phyloP scores from a whole-genome alignment of 2,888 invertebrate species.

The Glyphotaelius pellucidus region DNA sequence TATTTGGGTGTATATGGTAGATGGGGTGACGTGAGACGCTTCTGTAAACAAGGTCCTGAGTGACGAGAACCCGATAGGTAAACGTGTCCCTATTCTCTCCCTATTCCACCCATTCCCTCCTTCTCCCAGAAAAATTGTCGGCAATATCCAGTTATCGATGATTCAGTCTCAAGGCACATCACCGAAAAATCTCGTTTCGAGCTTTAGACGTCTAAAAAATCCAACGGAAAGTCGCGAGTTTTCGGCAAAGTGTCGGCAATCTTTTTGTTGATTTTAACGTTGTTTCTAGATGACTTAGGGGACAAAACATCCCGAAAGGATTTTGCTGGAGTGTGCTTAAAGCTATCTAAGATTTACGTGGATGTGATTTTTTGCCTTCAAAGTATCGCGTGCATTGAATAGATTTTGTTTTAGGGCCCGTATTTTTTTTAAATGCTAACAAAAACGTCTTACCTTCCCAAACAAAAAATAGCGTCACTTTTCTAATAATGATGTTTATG shows the following conservation, averaged over 20 bases:
- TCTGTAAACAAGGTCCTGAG: constrained; percentile 52
- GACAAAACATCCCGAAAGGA: not conserved
- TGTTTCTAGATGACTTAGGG: constrained; percentile 13
- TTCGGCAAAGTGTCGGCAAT: not conserved
- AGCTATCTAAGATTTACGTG: not conserved
- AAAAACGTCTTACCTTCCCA: no score
- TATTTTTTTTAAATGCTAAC: not conserved
- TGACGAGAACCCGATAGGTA: constrained; percentile 60
- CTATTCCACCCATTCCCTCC: no score
- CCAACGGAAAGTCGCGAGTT: not conserved
- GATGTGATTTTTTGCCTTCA: constrained; percentile 3
- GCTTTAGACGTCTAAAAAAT: not conserved
- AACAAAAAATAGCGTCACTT: not conserved
- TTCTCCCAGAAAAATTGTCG: constrained; percentile 11
- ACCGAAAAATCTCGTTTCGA: not conserved
- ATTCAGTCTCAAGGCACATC: not conserved
- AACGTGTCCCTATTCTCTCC: constrained; percentile 53
- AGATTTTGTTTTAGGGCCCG: not conserved
- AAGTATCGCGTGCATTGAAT: not conserved
- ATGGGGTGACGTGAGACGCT: constrained; percentile 52
- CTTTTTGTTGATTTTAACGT: not conserved
- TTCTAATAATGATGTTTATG: no score
- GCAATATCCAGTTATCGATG: constrained; percentile 9
- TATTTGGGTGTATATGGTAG: constrained; percentile 10
- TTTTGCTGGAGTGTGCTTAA: not conserved